Evolutionary conservation across 2,113 vertebrate genomes (phyloP).

Genomic region (Halcyon malimbica): DNA sequence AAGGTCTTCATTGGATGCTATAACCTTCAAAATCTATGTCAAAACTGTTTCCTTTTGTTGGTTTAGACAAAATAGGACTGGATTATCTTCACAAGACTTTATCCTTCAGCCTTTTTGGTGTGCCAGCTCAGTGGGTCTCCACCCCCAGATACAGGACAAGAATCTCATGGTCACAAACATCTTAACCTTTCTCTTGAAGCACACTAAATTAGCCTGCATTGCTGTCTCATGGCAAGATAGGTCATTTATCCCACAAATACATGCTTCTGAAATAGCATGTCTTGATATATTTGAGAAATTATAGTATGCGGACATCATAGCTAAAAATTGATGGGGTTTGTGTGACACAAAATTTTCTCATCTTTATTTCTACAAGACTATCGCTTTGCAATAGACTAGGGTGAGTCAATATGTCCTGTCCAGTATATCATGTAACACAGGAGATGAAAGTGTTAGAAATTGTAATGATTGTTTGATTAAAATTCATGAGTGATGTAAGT

Average conservation of each 20-base stretch:
- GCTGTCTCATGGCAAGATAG: too few species aligned
- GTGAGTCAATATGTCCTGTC: background rate
- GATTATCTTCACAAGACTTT: background rate
- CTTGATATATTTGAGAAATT: background rate
- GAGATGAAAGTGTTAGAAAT: background rate
- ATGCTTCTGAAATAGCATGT: background rate
- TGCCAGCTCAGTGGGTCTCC: too few species aligned
- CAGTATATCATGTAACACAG: background rate
- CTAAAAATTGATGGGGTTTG: background rate
- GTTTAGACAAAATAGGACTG: background rate
- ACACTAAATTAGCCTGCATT: too few species aligned
- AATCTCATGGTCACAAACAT: too few species aligned
- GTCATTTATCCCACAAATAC: background rate
- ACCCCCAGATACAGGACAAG: too few species aligned
- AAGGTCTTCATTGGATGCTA: background rate
- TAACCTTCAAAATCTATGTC: background rate
- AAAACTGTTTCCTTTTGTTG: background rate
- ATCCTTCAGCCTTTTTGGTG: background rate
- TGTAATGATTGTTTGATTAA: background rate
- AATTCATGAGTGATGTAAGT: background rate
- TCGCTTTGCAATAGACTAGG: background rate
- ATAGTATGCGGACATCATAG: background rate
- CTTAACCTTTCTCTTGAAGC: too few species aligned
- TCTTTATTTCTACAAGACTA: background rate
- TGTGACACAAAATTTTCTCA: background rate